Base-by-base conservation (phyloP, 2,797 vertebrate genomes). In the Petrocephalus schoutedeni region DNA sequence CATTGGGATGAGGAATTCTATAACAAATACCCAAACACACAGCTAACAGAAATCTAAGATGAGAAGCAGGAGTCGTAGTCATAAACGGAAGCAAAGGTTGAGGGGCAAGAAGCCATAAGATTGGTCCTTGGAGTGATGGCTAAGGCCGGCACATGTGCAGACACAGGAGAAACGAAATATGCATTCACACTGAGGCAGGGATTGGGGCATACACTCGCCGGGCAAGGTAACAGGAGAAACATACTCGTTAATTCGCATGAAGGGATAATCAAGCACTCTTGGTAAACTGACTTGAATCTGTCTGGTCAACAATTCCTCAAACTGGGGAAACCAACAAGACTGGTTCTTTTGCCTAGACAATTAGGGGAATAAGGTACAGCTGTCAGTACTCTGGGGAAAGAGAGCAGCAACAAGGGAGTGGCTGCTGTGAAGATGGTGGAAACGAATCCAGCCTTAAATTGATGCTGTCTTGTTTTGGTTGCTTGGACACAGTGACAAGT, bases 401-500 rank as follows among this genome's bases (percentile, higher is more conserved):
- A 10, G 14, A 36, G 12, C 32, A 28, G 12, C 2, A 36, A 14
- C 2, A 71, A 71, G 64, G 28, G 10, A 6, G 64, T 71, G 28
- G 64, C 28, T 32, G 61, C 10, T 67, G 23, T 71, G 28, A 71
- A 5, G 64, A 71, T 71, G 64, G 12, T 36, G 4, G 64, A 71
- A 71, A 12, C 28, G 4, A 71, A 71, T 71, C 12, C 64, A 36
- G 64, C 28, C 7, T 67, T 32, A 32, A 10, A 32, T 5, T 71
- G 64, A 36, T 71, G 28, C 64, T 36, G 28, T 71, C 28, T 71
- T 71, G 28, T 71, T 71, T 64, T 71, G 64, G 28, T 16, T 89
- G 12, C n/a, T 53, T 51, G 16, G 16, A 86, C 88, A 36, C 84
- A 96, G 94, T 83, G 93, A 94, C 91, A 96, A 93, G 90, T 92